Base-by-base conservation (phyloP, 2,888 invertebrate species). In the Drosophila meridiana region DNA sequence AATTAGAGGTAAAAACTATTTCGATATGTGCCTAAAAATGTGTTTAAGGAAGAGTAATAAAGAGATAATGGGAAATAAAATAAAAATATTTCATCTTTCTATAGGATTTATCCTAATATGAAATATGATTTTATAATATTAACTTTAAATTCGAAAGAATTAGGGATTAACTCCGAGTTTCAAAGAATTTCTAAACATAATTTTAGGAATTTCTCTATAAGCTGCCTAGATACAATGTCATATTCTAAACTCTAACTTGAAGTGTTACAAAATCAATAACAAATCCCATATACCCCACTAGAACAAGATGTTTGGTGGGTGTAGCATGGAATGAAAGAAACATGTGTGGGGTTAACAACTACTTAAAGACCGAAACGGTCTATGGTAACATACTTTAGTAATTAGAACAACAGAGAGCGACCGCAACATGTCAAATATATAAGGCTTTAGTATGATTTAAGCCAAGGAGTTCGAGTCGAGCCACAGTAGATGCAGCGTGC, bases 401-500 rank as follows among this genome's bases (percentile, higher is more conserved):
- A 79, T 75, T 78, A 78, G 74, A 77, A 78, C 79, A 74, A 59
- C 61, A 47, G 26, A 65, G 52, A 73, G 58, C 63, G 61, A 64
- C 43, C 63, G 60, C 55, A 72, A 47, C 73, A 59, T 73, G 82
- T 75, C 78, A 78, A 70, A 83, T 81, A 76, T 74, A 78, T 69
- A 58, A 67, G 58, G 52, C 45, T 67, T 65, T 47, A 42, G 55
- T 45, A 56, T 71, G 74, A 84, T 83, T 81, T 83, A 74, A 66
- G 66, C 36, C 45, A 67, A 55, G 56, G 28, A 55, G 43, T 32
- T 64, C n/a, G 47, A 32, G 13, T 30, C 32, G 38, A 34, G 34
- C 34, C 32, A 14, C 73, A 84, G 73, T 67, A 73, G 86, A 85
- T 73, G 30, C 79, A 81, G 60, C 76, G 61, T 64, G 14, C 48